Evolutionary conservation across 2,113 vertebrate species (phyloP), one percentile per base, ranked within the genome.

Genomic region (Ochotona princeps): DNA sequence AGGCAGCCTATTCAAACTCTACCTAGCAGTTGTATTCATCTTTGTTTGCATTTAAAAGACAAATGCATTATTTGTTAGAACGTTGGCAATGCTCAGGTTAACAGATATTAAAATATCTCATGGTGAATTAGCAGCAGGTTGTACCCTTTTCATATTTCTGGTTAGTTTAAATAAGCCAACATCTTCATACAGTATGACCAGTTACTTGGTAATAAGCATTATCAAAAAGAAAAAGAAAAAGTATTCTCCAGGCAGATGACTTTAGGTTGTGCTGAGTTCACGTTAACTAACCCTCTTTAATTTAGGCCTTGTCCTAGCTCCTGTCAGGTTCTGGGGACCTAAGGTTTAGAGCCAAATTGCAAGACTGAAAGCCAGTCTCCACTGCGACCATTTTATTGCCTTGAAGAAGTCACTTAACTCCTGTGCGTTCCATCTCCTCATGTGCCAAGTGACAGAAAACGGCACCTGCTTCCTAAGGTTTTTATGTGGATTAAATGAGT

Each of bases 161-260:
- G 17, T 9, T 69, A 28, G 14, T 67, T 87, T 79, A 54, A 73
- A 51, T 54, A 83, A 86, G 63, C 78, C 57, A 87, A 2, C 8
- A 79, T 94, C 38, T 92, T 86, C 30, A 18, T 60, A 76, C 94
- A 21, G 1, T 72, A 2, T 51, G 7, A 65, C 76, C 11, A 26
- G n/a, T 78, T 73, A 83, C 38, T 13, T 79, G 26, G 54, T 57
- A 54, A 47, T 12, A 35, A 51, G 15, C 12, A n/a, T n/a, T 70
- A 89, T 17, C 87, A 80, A 87, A 69, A 79, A 11, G 8, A 38
- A 84, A 83, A 89, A 57, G n/a, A n/a, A n/a, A n/a, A n/a, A n/a
- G n/a, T n/a, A 70, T 80, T 85, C 44, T 76, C 7, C 66, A 54
- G 18, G 74, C 38, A 47, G 18, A 17, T 66, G 67, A 83, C 8